A percentile compares a stretch with the other conserved stretches of the same genome.
These are phyloP conservation scores for Sapayoa aenigma DNA, from an alignment of 2,113 vertebrate species.

Conservation along the genomic window DNA sequence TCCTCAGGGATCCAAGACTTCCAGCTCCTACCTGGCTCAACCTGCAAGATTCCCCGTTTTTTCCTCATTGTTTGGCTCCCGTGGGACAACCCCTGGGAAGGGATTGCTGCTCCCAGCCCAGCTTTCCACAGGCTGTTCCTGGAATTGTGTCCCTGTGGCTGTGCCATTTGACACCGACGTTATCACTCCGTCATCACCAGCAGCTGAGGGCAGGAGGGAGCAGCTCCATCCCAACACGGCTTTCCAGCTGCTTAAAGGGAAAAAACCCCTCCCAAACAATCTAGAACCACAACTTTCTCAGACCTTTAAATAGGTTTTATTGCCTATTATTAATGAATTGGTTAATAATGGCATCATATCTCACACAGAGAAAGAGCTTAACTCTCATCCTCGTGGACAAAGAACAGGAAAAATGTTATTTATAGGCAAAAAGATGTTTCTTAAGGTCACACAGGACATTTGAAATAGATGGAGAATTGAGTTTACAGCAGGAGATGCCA, in stretches of 20 bases:
- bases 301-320: neutral
- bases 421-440: neutral
- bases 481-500: neutral
- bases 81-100: neutral
- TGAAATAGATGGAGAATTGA: neutral
- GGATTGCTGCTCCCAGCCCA: neutral
- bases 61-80: neutral
- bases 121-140: neutral
- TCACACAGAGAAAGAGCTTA: neutral
- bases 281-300: neutral
- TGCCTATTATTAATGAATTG: neutral
- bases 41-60: neutral
- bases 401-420: neutral
- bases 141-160: conserved; percentile 22
- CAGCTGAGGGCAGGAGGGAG: neutral
- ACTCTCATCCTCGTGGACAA: neutral
- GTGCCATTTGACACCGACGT: conserved; percentile 3
- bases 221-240: neutral
- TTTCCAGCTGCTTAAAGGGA: neutral
- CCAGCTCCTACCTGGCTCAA: neutral
- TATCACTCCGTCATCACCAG: neutral
- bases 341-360: neutral
- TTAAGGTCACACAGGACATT: neutral
- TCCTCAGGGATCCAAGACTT: neutral
- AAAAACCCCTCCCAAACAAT: fast-evolving